Evolutionary conservation across 2,113 vertebrate species (phyloP).

Genomic region (Pluvialis apricaria): DNA sequence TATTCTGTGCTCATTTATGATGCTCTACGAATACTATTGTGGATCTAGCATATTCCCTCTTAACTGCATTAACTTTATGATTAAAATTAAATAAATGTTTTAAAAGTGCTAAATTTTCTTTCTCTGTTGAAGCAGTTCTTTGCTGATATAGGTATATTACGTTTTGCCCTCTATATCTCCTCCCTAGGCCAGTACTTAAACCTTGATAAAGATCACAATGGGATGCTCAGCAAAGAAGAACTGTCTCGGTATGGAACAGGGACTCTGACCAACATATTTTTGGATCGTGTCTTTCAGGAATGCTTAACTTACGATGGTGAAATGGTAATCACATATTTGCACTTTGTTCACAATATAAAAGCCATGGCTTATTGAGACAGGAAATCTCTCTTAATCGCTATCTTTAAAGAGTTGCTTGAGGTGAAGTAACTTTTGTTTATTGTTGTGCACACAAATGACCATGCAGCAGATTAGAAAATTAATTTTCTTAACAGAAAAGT

Average conservation of each 20-base stretch:
- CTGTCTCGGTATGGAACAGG: conserved; percentile 96
- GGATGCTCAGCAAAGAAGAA: conserved; percentile 98
- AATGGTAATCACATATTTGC: conserved; percentile 80
- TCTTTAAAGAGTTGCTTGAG: not conserved
- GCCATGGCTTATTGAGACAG: not conserved
- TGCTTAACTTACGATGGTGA: conserved; percentile 97
- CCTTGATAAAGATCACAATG: conserved; percentile 97
- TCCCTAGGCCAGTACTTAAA: conserved; percentile 93
- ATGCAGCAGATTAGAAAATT: not conserved
- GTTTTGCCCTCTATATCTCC: not conserved
- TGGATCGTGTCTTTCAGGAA: conserved; percentile 96
- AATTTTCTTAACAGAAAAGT: not conserved
- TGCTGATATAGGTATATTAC: not conserved
- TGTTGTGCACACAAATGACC: not conserved
- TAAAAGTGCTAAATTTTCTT: not conserved
- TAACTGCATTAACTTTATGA: not conserved
- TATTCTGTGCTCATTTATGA: not conserved
- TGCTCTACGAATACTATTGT: not conserved
- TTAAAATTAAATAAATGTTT: not conserved
- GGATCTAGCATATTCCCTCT: not conserved
- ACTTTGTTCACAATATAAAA: not conserved
- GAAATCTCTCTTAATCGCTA: not conserved
- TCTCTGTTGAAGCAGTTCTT: not conserved
- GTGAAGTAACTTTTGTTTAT: not conserved
- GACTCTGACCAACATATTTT: conserved; percentile 91